phyloP scores from a whole-genome alignment of 2,888 invertebrate species.

The Strigamia maritima region DNA sequence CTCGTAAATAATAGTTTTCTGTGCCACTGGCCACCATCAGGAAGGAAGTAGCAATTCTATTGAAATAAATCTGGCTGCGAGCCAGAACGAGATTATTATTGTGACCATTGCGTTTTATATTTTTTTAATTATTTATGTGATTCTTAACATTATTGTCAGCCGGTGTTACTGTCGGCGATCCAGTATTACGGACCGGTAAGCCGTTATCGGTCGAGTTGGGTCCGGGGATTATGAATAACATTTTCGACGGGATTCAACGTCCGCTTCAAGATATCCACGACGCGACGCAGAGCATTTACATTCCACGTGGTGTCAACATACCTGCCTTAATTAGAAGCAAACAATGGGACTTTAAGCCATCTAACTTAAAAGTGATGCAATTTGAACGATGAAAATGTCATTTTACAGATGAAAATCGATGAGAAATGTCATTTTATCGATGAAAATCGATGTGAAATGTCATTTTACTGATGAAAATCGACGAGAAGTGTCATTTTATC shows the following conservation, averaged over 20 bases:
- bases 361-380: conserved; percentile 64
- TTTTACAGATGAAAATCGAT: too few species aligned
- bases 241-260: conserved; percentile 99
- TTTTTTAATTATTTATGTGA: neutral
- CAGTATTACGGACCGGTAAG: conserved; percentile 96
- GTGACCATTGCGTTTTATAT: neutral
- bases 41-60: neutral
- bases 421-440: too few species aligned
- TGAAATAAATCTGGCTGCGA: neutral
- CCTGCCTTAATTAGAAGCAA: conserved; percentile 78
- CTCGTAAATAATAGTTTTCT: neutral
- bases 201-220: conserved; percentile 98
- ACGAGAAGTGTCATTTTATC: too few species aligned
- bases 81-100: neutral
- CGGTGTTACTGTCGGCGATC: conserved; percentile 98
- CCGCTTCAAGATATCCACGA: conserved; percentile 93
- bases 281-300: conserved; percentile 93
- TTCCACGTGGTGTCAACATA: conserved; percentile 96
- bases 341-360: conserved; percentile 90
- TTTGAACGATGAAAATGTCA: neutral
- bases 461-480: too few species aligned
- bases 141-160: too few species aligned
- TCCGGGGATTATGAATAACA: conserved; percentile 97
- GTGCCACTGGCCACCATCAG: neutral
- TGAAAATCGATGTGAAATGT: too few species aligned